Percentiles rank a stretch among this genome's conserved stretches.
phyloP scores from a whole-genome alignment of 2,888 invertebrate species.

The Seira sanloemensis region DNA sequence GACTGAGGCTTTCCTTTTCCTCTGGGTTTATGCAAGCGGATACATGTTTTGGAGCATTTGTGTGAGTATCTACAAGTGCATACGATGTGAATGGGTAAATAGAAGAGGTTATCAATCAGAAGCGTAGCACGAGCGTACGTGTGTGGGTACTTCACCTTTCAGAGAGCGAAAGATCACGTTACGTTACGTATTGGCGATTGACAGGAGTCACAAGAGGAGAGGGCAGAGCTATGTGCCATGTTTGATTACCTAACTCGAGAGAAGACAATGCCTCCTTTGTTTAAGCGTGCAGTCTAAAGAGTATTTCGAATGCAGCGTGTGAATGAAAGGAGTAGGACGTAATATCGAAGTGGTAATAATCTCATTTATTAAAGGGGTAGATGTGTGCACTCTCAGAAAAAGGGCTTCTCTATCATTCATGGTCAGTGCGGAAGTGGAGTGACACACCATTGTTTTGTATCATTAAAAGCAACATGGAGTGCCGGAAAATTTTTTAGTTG shows the following conservation, averaged over 20 bases:
- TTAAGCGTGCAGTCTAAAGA: not conserved
- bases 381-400: not conserved
- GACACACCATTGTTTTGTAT: slow-evolving; percentile 54
- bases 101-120: too few species aligned
- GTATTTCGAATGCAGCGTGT: not conserved
- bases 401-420: slow-evolving; percentile 32
- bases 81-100: too few species aligned
- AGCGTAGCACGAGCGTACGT: too few species aligned
- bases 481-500: slow-evolving; percentile 65
- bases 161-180: slow-evolving; percentile 9
- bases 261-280: slow-evolving; percentile 10
- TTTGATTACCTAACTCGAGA: slow-evolving; percentile 9
- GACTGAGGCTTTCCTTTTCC: not conserved
- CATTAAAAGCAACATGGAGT: slow-evolving; percentile 52
- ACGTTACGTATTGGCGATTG: slow-evolving; percentile 20
- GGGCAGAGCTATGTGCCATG: not conserved
- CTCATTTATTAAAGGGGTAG: not conserved
- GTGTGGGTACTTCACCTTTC: too few species aligned
- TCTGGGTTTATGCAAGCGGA: too few species aligned
- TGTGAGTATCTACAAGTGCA: too few species aligned
- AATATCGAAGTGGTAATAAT: not conserved
- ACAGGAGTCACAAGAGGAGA: not conserved
- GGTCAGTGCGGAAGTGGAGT: slow-evolving; percentile 63
- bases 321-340: not conserved
- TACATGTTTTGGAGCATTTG: too few species aligned